Evolutionary conservation across 2,888 invertebrate genomes (phyloP), one percentile per base, ranked within the genome.

Genomic region (Drosophila yooni): DNA sequence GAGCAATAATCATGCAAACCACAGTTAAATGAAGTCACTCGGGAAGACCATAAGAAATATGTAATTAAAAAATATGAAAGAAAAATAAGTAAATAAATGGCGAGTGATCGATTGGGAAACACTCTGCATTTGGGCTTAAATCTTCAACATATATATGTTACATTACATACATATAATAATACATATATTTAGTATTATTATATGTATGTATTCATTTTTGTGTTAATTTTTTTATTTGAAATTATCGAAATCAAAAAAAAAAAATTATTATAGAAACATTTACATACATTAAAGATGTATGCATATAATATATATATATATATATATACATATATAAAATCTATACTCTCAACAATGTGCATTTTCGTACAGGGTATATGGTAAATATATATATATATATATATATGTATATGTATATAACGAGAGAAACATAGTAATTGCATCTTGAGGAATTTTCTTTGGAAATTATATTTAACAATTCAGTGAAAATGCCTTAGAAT

Each of bases 1-100:
- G 91, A 84, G 89, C 91, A 90, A 87, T 87, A 90, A 89, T 87
- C 91, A 87, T 87, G 91, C 88, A 86, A 77, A 83, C 71, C 81
- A 81, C 79, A 86, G 82, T 81, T 88, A 89, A 90, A 81, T 81
- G 76, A 89, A 90, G 90, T 88, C 84, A 90, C 76, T 76, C 80
- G 80, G 81, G 83, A 87, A 83, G 79, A 75, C 70, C 66, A 67
- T 50, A 63, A 74, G 58, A 75, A 73, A 65, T 66, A 66, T 59
- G 60, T 65, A 60, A 69, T 51, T 62, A 54, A 48, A 66, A 61
- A 57, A 79, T 10, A 58, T 33, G 46, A 25, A 27, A 15, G 40
- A 51, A 51, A 48, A 11, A 34, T 25, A 11, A 36, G 13, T 18
- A 7, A 13, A 27, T 4, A 11, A n/a, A 13, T 11, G 3, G 1